These are phyloP conservation scores for Serilophus lunatus DNA, from an alignment of 2,113 vertebrate species.

Conservation along the genomic window DNA sequence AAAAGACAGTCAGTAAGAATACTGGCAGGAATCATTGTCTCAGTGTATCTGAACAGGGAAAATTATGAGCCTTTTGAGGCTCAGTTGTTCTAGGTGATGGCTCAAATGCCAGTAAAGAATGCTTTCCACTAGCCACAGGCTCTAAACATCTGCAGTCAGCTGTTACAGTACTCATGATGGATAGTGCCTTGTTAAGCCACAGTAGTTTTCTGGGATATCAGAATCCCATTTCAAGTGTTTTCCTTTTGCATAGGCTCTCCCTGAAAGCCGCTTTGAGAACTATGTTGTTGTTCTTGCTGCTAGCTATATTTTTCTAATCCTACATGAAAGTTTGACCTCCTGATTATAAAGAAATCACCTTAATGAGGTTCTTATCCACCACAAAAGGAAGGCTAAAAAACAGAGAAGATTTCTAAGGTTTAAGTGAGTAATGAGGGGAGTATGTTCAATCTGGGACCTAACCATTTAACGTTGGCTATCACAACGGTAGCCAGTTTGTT, in stretches of 20 bases:
- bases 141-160: neutral
- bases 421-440: neutral
- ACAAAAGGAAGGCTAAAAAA: neutral
- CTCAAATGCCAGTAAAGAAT: neutral
- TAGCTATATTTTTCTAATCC: neutral
- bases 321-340: neutral
- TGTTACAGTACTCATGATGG: neutral
- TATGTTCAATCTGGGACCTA: neutral
- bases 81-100: neutral
- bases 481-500: neutral
- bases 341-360: neutral
- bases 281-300: neutral
- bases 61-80: neutral
- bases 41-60: neutral
- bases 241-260: neutral
- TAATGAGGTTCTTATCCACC: neutral
- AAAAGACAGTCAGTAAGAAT: neutral
- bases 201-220: neutral
- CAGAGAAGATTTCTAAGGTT: neutral
- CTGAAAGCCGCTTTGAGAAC: neutral
- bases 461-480: neutral
- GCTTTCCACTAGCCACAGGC: neutral
- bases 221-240: neutral
- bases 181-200: neutral
- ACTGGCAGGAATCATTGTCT: neutral